Base-by-base conservation (phyloP, 2,888 invertebrate species). In the Nemotelus pantherinus region DNA sequence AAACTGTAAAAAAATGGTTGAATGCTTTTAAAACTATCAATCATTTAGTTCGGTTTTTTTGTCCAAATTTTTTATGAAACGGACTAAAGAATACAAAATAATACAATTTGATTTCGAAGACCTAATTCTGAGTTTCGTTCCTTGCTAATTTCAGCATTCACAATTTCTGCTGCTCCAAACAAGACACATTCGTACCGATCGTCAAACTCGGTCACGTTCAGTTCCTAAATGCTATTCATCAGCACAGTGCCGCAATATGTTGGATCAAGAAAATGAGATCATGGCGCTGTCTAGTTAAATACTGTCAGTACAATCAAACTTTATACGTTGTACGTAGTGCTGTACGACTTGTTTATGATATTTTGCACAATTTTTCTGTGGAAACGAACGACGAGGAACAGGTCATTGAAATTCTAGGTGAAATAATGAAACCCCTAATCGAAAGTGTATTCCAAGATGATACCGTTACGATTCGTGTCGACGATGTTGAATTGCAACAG, bases 271-370 rank as follows among this genome's bases (percentile, higher is more conserved):
- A 89, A 77, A 88, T 87, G 78, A 91, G 89, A 25, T 85, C 89
- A 10, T 94, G 94, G 94, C 89, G 88, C 78, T 89, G 91, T 81
- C 89, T 93, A 47, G 85, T 93, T 3, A 88, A 88, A 77, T 89
- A 91, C 71, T 91, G 91, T 79, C 90, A 92, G 81, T 88, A 90
- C 76, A 91, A 91, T 84, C 90, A 92, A 79, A 94, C 94, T 0
- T 88, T 94, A 58, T 94, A 94, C 83, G 91, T 94, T 7, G 89
- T 91, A 0, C 89, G 91, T 57, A 92, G 93, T 83, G 90, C 92
- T 5, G 90, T 92, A 76, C 89, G 89, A 78, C 91, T 94, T 82
- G 86, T 93, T 39, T 89, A 89, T 39, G 88, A 88, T 78, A 88
- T 93, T 76, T 82, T 93, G 0, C 90, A 90, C 86, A 90, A 89